Base-by-base conservation (phyloP, 2,888 invertebrate species). In the Agrotis exclamationis region DNA sequence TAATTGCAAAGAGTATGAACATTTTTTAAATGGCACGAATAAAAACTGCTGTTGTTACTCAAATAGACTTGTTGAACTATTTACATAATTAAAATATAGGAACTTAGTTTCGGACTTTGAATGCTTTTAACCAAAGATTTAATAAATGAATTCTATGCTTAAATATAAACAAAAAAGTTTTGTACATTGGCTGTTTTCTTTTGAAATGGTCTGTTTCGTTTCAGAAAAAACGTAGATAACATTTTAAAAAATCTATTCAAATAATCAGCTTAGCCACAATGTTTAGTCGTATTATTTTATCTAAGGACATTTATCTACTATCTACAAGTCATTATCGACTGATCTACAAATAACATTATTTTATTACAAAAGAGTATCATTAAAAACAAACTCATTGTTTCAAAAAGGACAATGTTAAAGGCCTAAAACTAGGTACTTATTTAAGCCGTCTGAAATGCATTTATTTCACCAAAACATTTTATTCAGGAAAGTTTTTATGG, bases 21-120 rank as follows among this genome's bases (percentile, higher is more conserved):
- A 14, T 14, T 60, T 56, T 14, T 39, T 14, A 53, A 64, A 63
- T 63, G 13, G 11, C 20, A 6, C 18, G 1, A 39, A 53, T 3
- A 54, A 70, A 76, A 76, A 76, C n/a, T 51, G 6, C 39, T 50
- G 54, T 59, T 74, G 62, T 74, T 57, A 18, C 50, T 53, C 45
- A 24, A 50, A 48, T 51, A 50, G 20, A 50, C 24, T 50, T 20
- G 63, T 63, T 53, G 33, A 54, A 54, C 33, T 74, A 50, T 80
- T 63, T 74, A 76, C 22, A 53, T 68, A 57, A n/a, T 13, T 33
- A 33, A 45, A 33, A 63, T 48, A 11, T n/a, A 39, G 39, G 39
- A 2, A 20, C 47, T 13, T 44, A 1, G 14, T 24, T 45, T 22
- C 24, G 14, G 1, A n/a, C 20, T 45, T n/a, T 39, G 14, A 14